Evolutionary conservation across 2,888 invertebrate genomes (phyloP).

Genomic region (Diarsia rubi): DNA sequence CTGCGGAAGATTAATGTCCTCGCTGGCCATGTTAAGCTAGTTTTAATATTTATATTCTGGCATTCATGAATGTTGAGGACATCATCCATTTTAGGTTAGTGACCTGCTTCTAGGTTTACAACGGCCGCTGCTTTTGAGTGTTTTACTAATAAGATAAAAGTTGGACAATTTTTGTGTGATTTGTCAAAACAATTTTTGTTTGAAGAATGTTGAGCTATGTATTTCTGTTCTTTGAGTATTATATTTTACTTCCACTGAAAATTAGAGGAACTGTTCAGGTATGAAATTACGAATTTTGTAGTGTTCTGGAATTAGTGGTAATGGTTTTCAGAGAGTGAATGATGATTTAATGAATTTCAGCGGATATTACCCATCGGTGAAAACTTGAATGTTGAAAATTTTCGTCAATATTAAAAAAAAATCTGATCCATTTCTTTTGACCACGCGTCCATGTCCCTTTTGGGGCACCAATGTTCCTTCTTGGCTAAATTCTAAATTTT

Average conservation of each 20-base stretch:
- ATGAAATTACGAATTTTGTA: not conserved
- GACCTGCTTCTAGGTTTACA: constrained; percentile 42
- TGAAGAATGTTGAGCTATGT: not conserved
- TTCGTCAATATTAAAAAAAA: not conserved
- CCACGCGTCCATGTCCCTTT: not conserved
- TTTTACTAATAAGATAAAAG: constrained; percentile 24
- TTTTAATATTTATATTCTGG: constrained; percentile 63
- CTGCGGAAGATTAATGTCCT: constrained; percentile 60
- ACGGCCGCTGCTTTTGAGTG: constrained; percentile 11
- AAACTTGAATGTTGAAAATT: not conserved
- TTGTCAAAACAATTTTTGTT: constrained; percentile 3
- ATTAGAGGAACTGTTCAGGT: not conserved
- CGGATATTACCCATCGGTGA: too few relatives aligned
- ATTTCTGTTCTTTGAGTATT: too few relatives aligned
- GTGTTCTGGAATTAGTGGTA: not conserved
- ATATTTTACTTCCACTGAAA: not conserved
- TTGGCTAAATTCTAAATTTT: too few relatives aligned
- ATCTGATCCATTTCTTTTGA: not conserved
- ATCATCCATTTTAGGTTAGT: constrained; percentile 55
- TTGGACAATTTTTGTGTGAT: constrained; percentile 1
- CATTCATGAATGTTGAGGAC: constrained; percentile 58
- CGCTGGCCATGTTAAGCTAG: constrained; percentile 46
- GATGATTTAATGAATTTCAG: not conserved
- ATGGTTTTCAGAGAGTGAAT: not conserved
- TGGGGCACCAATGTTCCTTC: too few relatives aligned